Evolutionary conservation across 2,888 invertebrate genomes (phyloP).

Genomic region (Zygothrica quintamaculata): DNA sequence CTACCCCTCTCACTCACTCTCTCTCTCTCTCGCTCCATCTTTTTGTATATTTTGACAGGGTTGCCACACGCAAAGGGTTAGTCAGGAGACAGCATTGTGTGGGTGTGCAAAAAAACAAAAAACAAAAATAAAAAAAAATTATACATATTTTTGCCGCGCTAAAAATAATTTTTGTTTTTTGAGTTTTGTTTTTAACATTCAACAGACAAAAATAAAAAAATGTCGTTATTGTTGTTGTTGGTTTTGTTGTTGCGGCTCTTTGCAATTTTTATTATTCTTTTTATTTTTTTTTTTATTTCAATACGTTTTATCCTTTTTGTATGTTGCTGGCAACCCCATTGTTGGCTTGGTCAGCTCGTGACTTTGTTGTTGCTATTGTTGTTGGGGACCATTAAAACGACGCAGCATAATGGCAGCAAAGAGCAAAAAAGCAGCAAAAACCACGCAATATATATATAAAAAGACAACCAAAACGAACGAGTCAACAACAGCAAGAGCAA

Average conservation of each 20-base stretch:
- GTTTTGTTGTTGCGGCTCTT: constrained; percentile 16
- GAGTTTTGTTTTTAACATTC: constrained; percentile 52
- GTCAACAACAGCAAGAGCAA: constrained; percentile 21
- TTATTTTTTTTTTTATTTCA: constrained; percentile 81
- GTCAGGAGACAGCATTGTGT: too few species aligned
- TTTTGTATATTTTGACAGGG: too few species aligned
- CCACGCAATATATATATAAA: constrained; percentile 34
- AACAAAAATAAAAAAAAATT: constrained; percentile 4
- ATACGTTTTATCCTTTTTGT: constrained; percentile 73
- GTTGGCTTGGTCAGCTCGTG: constrained; percentile 63
- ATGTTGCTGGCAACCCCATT: constrained; percentile 46
- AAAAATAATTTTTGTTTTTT: constrained; percentile 13
- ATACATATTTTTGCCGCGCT: constrained; percentile 16
- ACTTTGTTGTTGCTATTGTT: constrained; percentile 59
- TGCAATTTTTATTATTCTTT: constrained; percentile 77
- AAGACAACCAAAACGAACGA: constrained; percentile 10
- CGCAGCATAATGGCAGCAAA: constrained; percentile 77
- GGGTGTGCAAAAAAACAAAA: background rate
- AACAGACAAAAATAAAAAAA: constrained; percentile 60
- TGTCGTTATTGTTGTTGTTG: constrained; percentile 33
- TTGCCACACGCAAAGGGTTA: too few species aligned
- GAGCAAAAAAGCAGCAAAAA: constrained; percentile 43
- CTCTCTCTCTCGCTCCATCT: too few species aligned
- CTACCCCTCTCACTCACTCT: too few species aligned
- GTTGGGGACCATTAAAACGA: constrained; percentile 76